Evolutionary conservation across 2,797 vertebrate species (phyloP), one percentile per base, ranked within the genome.

Genomic region (Kryptopterus vitreolus): DNA sequence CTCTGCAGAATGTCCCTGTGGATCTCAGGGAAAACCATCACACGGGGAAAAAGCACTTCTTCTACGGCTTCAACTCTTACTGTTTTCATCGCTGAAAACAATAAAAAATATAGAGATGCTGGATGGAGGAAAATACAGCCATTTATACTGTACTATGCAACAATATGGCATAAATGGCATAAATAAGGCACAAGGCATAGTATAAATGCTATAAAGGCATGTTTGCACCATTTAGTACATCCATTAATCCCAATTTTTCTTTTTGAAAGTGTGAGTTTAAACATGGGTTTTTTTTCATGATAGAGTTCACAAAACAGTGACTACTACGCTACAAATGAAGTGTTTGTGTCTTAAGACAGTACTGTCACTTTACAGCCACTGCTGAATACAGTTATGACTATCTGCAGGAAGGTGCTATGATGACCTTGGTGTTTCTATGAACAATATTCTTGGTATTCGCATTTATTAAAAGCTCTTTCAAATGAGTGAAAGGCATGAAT

Each of bases 61-160:
- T 95, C 87, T 93, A 84, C 68, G 91, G 94, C 55, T 88, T 95
- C 50, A 91, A 94, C 87, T 88, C 82, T 75, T 90, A 91, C 89
- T 92, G 93, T 89, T 94, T 94, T 69, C 93, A 92, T 81, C 93
- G 95, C 48, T 10, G 57, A 66, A 61, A 12, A 29, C 33, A 12
- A 29, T 33, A 9, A 22, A 76, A 38, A 59, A 35, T 31, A 26
- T 13, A 15, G 29, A 16, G 53, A n/a, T 70, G 55, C 35, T 59
- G 11, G 7, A 31, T 29, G 62, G 8, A 31, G 10, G 26, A 58
- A 61, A 59, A 31, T n/a, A 29, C 48, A 24, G 4, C 11, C 38
- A 43, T 43, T n/a, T n/a, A n/a, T n/a, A n/a, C n/a, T n/a, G n/a
- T n/a, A n/a, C n/a, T n/a, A n/a, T n/a, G n/a, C n/a, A n/a, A n/a